Evolutionary conservation across 2,797 vertebrate genomes (phyloP).

Genomic region (Phyllotis vaccarum): DNA sequence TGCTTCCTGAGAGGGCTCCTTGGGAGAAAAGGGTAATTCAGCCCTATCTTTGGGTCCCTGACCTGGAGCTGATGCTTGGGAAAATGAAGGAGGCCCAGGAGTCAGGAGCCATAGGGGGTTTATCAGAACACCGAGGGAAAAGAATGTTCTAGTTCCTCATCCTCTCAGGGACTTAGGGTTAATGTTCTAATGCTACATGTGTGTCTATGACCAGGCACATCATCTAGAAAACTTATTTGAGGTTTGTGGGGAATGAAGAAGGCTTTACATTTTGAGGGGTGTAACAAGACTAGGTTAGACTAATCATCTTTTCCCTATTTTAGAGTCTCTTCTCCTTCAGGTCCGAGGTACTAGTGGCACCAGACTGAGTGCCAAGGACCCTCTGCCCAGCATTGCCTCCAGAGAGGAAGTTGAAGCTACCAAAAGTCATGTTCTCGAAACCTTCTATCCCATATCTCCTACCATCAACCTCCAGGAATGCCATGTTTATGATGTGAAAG

Average conservation of each 20-base stretch:
- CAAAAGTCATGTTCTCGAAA: conserved; percentile 88
- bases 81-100: not conserved
- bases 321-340: conserved; percentile 94
- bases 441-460: conserved; percentile 94
- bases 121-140: not conserved
- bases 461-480: conserved; percentile 94
- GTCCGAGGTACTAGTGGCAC: conserved; percentile 91
- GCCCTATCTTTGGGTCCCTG: not conserved
- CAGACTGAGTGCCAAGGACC: conserved; percentile 89
- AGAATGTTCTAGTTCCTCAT: not conserved
- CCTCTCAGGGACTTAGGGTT: not conserved
- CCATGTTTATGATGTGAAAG: conserved; percentile 89
- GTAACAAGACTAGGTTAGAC: not conserved
- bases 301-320: conserved; percentile 53
- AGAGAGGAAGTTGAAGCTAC: conserved; percentile 91
- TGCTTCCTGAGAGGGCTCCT: not conserved
- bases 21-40: not conserved
- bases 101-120: not conserved
- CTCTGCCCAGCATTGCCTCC: conserved; percentile 90
- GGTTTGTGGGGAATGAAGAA: not conserved
- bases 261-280: not conserved
- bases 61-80: not conserved
- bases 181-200: not conserved
- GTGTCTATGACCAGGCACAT: not conserved
- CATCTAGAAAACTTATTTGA: not conserved